Evolutionary conservation across 2,888 invertebrate species (phyloP).

Genomic region (Amphipyra berbera): DNA sequence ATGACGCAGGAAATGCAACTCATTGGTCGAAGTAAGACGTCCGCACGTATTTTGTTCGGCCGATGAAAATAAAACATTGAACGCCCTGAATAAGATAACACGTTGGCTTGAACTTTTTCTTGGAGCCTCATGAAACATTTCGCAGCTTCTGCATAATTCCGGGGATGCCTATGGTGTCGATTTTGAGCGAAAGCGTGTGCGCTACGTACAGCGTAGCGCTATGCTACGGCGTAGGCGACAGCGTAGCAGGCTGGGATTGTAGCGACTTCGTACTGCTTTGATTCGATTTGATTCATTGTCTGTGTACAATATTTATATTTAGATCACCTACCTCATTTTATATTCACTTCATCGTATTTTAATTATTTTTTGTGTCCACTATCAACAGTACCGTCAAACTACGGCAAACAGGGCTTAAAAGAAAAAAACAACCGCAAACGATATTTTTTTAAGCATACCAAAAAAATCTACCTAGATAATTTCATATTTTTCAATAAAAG

Average conservation of each 20-base stretch:
- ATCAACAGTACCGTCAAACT: too few relatives aligned
- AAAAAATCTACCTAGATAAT: too few relatives aligned
- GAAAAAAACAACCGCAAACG: too few relatives aligned
- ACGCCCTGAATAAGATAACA: slow-evolving; percentile 63
- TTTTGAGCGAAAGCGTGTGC: slow-evolving; percentile 44
- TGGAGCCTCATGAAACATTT: slow-evolving; percentile 73
- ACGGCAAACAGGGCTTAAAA: too few relatives aligned
- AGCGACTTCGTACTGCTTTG: background rate
- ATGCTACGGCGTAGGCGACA: slow-evolving; percentile 24
- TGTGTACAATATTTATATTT: too few relatives aligned
- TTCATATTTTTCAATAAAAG: background rate
- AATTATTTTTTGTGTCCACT: too few relatives aligned
- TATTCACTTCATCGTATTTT: too few relatives aligned
- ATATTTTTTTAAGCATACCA: too few relatives aligned
- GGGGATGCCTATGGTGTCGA: slow-evolving; percentile 38
- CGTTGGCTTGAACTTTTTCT: slow-evolving; percentile 66
- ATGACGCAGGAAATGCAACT: slow-evolving; percentile 55
- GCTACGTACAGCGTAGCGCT: slow-evolving; percentile 19
- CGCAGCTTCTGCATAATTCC: slow-evolving; percentile 71
- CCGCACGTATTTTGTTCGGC: slow-evolving; percentile 42
- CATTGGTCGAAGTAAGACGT: slow-evolving; percentile 51
- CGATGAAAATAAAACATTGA: slow-evolving; percentile 62
- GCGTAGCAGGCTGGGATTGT: background rate
- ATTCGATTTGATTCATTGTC: too few relatives aligned
- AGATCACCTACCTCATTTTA: too few relatives aligned